These are phyloP conservation scores for Panagrolaimus sp. DNA, from an alignment of 1,140 invertebrate species.

Conservation along the genomic window DNA sequence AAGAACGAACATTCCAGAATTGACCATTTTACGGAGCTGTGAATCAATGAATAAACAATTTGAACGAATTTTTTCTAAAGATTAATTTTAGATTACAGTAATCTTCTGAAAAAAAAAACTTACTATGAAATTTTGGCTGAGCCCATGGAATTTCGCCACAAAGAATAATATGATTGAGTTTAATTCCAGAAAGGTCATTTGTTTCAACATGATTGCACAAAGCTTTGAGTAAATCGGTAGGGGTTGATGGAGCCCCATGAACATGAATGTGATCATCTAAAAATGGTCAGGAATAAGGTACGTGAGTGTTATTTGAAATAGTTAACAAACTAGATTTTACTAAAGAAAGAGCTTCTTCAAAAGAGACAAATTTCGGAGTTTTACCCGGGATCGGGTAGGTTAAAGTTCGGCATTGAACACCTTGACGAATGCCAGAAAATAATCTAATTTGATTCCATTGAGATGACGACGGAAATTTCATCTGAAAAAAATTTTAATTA, in stretches of 20 bases:
- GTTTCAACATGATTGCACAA: slow-evolving; percentile 21
- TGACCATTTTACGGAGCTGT: slow-evolving; percentile 32
- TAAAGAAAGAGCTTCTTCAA: slow-evolving; percentile 21
- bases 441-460: background rate
- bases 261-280: slow-evolving; percentile 32
- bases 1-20: slow-evolving; percentile 15
- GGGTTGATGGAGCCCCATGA: slow-evolving; percentile 37
- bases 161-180: slow-evolving; percentile 36
- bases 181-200: slow-evolving; percentile 29
- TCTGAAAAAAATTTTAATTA: background rate
- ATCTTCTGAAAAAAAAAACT: slow-evolving; percentile 8
- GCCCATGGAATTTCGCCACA: slow-evolving; percentile 32
- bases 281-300: background rate
- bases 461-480: background rate
- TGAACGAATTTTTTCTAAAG: slow-evolving; percentile 41
- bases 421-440: background rate
- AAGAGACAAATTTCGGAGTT: slow-evolving; percentile 7
- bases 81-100: background rate
- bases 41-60: slow-evolving; percentile 42
- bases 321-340: slow-evolving; percentile 21
- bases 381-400: slow-evolving; percentile 17
- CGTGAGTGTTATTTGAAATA: background rate
- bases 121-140: slow-evolving; percentile 16
- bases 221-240: slow-evolving; percentile 40
- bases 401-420: background rate